Evolutionary conservation across 2,888 invertebrate species (phyloP), one percentile per base, ranked within the genome.

Genomic region (Patella caerulea): DNA sequence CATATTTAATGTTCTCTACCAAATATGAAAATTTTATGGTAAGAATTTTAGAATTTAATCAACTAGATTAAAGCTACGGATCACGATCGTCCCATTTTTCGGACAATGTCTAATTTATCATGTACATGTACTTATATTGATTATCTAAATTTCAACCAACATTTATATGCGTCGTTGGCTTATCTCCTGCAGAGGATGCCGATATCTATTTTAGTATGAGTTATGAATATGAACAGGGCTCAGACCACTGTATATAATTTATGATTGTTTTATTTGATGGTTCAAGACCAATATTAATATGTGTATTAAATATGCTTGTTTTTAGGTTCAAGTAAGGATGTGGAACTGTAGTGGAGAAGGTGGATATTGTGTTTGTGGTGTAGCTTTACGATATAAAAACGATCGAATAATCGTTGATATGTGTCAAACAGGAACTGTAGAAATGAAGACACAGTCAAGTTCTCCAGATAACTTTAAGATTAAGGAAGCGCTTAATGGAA

Each of bases 1-100:
- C 86, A 34, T 86, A 84, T 73, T 83, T 86, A 7, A 71, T 86
- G 73, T 86, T 84, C 76, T 78, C 81, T 29, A 82, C 82, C 72
- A 80, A 81, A 24, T 56, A 77, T 7, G 72, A 79, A 17, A 83
- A 83, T 24, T 80, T 84, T 17, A 81, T 84, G 81, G 86, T 86
- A 75, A 79, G 71, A 17, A 52, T 45, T 45, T 45, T 45, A 9
- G 7, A 45, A 45, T 7, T 45, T 7, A 0, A 45, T 45, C 45
- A 45, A 45, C 45, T 9, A 9, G 45, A 45, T 45, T 45, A 45
- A 45, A 45, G 45, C 7, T 45, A 45, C 45, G 7, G 9, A 45
- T 1, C 9, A 9, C 45, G 9, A 45, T 45, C 45, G 45, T 45
- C 1, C 1, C 9, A 45, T 45, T 45, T 45, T 45, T 7, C 29